A percentile compares a stretch with the other conserved stretches of the same genome.
Evolutionary conservation across 2,797 vertebrate species (phyloP).

Genomic region (Xenops minutus): DNA sequence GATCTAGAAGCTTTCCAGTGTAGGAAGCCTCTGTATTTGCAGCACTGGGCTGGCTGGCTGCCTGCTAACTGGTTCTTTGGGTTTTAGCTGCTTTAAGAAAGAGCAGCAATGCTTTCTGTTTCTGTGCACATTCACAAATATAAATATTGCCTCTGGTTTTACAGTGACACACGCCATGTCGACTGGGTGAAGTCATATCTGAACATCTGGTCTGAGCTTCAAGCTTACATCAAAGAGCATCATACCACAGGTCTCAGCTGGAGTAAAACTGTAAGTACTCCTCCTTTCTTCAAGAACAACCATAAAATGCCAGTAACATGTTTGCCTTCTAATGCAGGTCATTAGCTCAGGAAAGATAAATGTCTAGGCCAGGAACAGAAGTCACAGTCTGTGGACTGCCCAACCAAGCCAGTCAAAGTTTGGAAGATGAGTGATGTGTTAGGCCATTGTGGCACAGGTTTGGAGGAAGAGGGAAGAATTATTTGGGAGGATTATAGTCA

Average conservation of each 20-base stretch:
- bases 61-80: not conserved
- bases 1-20: not conserved
- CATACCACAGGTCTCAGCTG: conserved; percentile 91
- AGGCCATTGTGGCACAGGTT: not conserved
- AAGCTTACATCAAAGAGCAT: conserved; percentile 92
- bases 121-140: not conserved
- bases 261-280: conserved; percentile 89
- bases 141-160: not conserved
- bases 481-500: not conserved
- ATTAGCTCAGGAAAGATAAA: not conserved
- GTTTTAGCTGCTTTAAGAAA: not conserved
- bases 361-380: not conserved
- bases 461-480: not conserved
- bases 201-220: conserved; percentile 93
- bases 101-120: not conserved
- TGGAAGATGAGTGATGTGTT: not conserved
- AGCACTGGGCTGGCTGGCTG: not conserved
- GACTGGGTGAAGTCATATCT: conserved; percentile 96
- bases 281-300: not conserved
- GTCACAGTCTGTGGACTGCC: not conserved
- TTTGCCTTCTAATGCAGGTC: not conserved
- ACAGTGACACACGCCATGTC: conserved; percentile 89
- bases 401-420: not conserved
- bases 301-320: not conserved
- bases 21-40: not conserved